These are phyloP conservation scores for Elanus axillaris DNA, from an alignment of 2,113 vertebrate species.

Conservation along the genomic window DNA sequence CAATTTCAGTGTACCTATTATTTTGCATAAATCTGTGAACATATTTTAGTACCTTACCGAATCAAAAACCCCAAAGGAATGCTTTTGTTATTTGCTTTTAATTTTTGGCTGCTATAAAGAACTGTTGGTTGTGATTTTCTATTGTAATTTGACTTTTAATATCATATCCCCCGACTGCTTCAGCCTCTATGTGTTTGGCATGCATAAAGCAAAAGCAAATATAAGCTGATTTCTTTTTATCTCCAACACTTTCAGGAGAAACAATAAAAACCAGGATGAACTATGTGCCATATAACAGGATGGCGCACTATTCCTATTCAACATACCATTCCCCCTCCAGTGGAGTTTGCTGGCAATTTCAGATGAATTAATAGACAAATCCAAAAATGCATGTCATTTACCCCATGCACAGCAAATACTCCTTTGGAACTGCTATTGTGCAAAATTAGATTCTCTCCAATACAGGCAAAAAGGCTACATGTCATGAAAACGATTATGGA, in stretches of 20 bases:
- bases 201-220: conserved; percentile 34
- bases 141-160: conserved; percentile 44
- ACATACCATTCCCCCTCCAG: not conserved
- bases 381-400: conserved; percentile 33
- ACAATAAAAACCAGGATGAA: conserved; percentile 5
- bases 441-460: conserved; percentile 54
- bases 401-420: not conserved
- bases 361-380: conserved; percentile 34
- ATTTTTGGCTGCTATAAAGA: conserved; percentile 41
- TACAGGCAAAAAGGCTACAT: not conserved
- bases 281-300: conserved; percentile 1
- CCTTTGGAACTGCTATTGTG: conserved; percentile 9
- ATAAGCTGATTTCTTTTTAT: conserved; percentile 52
- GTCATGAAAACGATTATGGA: not conserved
- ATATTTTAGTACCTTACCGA: not conserved
- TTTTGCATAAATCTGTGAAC: not conserved
- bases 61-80: not conserved
- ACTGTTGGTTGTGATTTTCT: not conserved
- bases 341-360: conserved; percentile 33
- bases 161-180: not conserved
- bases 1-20: not conserved
- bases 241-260: conserved; percentile 6
- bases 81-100: conserved; percentile 51
- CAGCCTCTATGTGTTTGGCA: not conserved
- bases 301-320: not conserved